Conservation (phyloP, 2,113 vertebrate species). For the Myotis yumanensis region DNA sequence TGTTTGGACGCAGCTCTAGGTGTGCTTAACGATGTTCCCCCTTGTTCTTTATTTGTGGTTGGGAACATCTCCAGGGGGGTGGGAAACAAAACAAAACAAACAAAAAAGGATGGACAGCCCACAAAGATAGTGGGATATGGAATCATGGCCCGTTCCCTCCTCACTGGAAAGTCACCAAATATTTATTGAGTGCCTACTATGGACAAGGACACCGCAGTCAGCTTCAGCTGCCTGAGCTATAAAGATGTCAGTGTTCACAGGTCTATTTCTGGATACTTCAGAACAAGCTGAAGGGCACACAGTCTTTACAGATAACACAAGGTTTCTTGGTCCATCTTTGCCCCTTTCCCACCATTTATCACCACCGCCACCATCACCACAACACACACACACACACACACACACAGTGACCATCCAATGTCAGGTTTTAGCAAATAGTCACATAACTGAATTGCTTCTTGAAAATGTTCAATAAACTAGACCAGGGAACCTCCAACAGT, state of each 20-base stretch:
- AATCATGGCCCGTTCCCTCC: background rate
- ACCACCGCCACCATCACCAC: background rate
- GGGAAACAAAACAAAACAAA: background rate
- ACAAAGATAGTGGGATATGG: background rate
- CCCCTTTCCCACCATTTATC: background rate
- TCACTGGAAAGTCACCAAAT: slow-evolving; percentile 22
- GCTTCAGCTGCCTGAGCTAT: background rate
- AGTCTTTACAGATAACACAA: slow-evolving; percentile 39
- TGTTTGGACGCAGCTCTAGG: slow-evolving; percentile 86
- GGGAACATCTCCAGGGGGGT: slow-evolving; percentile 72
- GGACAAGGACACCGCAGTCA: background rate
- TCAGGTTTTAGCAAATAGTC: background rate
- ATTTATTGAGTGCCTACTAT: background rate
- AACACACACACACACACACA: background rate
- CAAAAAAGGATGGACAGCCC: slow-evolving; percentile 40
- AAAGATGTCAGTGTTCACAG: slow-evolving; percentile 55
- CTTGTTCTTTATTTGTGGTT: slow-evolving; percentile 79
- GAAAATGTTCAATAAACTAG: background rate
- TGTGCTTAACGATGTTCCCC: slow-evolving; percentile 80
- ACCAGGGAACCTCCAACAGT: background rate
- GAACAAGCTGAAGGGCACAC: slow-evolving; percentile 39
- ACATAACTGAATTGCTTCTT: background rate
- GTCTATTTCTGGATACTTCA: slow-evolving; percentile 32
- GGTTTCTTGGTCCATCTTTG: background rate
- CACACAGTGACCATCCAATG: background rate